Evolutionary conservation across 2,797 vertebrate species (phyloP).

Genomic region (Sebastes kiyomatsui): DNA sequence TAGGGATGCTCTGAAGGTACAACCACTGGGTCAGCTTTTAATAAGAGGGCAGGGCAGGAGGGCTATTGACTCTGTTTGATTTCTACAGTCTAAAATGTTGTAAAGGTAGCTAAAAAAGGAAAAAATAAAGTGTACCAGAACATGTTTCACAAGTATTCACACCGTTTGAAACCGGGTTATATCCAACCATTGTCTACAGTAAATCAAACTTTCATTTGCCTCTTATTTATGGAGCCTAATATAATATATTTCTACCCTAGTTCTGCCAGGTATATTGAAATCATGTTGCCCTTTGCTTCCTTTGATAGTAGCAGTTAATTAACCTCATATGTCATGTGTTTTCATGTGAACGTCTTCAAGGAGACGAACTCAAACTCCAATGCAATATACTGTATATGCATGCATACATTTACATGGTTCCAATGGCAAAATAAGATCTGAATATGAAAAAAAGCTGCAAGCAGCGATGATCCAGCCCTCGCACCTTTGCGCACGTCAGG

Average conservation of each 20-base stretch:
- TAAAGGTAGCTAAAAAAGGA: neutral
- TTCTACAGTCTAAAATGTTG: neutral
- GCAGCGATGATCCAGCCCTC: no score
- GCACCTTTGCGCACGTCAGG: no score
- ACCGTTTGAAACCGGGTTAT: no score
- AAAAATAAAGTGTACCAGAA: neutral
- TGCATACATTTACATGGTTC: neutral
- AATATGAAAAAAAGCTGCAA: neutral
- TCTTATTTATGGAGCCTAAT: neutral
- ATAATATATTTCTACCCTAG: neutral
- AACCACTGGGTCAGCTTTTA: constrained; percentile 13
- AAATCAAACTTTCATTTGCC: neutral
- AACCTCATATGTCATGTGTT: neutral
- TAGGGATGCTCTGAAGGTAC: neutral
- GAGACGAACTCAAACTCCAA: neutral
- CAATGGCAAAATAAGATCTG: neutral
- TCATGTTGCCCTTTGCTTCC: neutral
- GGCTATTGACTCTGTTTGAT: constrained; percentile 16
- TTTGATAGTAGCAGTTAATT: neutral
- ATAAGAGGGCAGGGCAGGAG: neutral
- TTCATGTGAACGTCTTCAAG: neutral
- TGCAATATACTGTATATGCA: no score
- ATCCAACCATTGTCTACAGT: neutral
- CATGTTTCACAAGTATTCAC: no score
- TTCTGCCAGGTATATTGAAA: neutral